phyloP scores from a whole-genome alignment of 2,797 vertebrate species.

The Hoplostethus atlanticus region DNA sequence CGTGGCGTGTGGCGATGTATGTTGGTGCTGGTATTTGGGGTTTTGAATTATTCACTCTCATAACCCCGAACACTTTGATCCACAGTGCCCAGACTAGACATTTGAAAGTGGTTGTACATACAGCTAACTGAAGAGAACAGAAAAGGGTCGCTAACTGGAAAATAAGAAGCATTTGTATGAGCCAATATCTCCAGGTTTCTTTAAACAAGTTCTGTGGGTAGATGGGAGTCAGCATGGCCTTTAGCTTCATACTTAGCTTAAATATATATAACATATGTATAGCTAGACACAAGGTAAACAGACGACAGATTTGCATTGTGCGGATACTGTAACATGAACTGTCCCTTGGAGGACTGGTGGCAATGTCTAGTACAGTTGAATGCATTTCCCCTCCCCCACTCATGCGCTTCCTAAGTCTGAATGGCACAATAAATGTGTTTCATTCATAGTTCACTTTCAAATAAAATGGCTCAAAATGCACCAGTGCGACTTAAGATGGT shows the following conservation, averaged over 20 bases:
- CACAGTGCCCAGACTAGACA: slow-evolving; percentile 26
- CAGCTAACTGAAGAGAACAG: slow-evolving; percentile 8
- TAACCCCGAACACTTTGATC: slow-evolving; percentile 47
- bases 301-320: background rate
- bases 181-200: slow-evolving; percentile 2
- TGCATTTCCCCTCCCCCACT: slow-evolving; percentile 71
- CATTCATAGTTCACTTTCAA: slow-evolving; percentile 31
- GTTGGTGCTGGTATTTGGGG: slow-evolving; percentile 3
- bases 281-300: slow-evolving; percentile 8
- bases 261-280: background rate
- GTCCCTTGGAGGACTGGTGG: slow-evolving; percentile 57
- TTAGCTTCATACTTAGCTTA: background rate
- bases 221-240: slow-evolving; percentile 6
- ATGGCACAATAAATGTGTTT: slow-evolving; percentile 57
- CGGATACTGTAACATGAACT: slow-evolving; percentile 23
- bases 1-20: background rate
- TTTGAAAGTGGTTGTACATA: slow-evolving; percentile 43
- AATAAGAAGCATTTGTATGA: slow-evolving; percentile 13
- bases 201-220: slow-evolving; percentile 7
- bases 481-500: slow-evolving; percentile 3
- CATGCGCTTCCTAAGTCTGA: slow-evolving; percentile 65
- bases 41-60: slow-evolving; percentile 12
- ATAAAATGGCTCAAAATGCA: slow-evolving; percentile 14
- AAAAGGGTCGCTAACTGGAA: slow-evolving; percentile 2
- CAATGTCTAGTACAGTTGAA: slow-evolving; percentile 69